phyloP scores from a whole-genome alignment of 2,888 invertebrate species.

The Diachrysia chrysitis region DNA sequence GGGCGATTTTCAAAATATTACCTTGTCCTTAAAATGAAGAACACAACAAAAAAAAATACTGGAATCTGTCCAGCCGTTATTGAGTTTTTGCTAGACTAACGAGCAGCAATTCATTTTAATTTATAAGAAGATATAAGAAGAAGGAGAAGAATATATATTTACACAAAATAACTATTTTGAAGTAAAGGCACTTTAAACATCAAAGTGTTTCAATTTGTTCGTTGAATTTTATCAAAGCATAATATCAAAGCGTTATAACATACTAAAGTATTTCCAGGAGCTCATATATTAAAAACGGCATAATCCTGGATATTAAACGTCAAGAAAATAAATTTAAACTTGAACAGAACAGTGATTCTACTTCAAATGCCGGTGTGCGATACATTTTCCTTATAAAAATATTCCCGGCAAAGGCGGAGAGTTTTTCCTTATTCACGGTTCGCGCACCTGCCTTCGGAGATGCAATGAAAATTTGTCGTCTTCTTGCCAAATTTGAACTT shows the following conservation, averaged over 20 bases:
- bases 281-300: conserved; percentile 53
- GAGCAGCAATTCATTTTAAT: too few relatives aligned
- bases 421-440: conserved; percentile 78
- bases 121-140: too few relatives aligned
- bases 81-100: too few relatives aligned
- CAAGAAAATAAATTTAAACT: conserved; percentile 65
- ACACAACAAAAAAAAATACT: too few relatives aligned
- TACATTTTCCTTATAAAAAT: conserved; percentile 79
- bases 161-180: too few relatives aligned
- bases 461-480: conserved; percentile 84
- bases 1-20: too few relatives aligned
- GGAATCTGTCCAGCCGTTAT: too few relatives aligned
- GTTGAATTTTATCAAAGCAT: background rate
- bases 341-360: conserved; percentile 71
- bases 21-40: too few relatives aligned
- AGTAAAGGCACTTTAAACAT: too few relatives aligned
- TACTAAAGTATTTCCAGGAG: background rate
- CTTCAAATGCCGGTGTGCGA: conserved; percentile 66
- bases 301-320: conserved; percentile 66
- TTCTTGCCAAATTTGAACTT: conserved; percentile 81
- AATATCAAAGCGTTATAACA: background rate
- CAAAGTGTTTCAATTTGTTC: background rate
- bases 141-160: too few relatives aligned
- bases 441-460: conserved; percentile 76
- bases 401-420: conserved; percentile 70